phyloP scores from a whole-genome alignment of 2,888 invertebrate species.

The Chrysopilus asiliformis region DNA sequence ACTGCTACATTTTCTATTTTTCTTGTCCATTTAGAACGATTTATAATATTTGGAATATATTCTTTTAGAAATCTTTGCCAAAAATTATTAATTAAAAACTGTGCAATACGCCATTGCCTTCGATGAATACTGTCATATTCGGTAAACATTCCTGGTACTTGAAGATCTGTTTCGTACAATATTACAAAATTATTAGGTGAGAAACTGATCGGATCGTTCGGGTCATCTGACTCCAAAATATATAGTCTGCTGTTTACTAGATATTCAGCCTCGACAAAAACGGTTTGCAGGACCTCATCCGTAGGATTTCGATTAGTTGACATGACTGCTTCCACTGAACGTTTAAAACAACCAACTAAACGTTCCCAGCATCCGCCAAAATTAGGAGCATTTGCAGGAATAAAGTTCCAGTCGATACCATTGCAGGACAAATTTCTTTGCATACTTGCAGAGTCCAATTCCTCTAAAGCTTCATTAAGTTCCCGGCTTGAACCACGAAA shows the following conservation, averaged over 20 bases:
- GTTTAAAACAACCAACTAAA: constrained; percentile 15
- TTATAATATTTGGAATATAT: constrained; percentile 3
- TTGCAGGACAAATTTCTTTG: not conserved
- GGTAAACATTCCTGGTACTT: no score
- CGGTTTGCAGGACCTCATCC: no score
- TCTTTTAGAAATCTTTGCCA: constrained; percentile 10
- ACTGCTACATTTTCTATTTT: constrained; percentile 6
- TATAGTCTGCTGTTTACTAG: no score
- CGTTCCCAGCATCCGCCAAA: constrained; percentile 20
- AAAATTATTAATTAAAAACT: no score
- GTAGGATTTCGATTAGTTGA: no score
- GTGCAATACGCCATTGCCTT: no score
- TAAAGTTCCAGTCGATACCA: constrained; percentile 17
- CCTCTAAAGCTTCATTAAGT: constrained; percentile 10
- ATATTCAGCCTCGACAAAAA: no score
- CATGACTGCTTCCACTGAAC: constrained; percentile 12
- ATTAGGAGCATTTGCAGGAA: constrained; percentile 16
- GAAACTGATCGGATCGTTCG: no score
- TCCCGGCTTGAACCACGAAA: constrained; percentile 11
- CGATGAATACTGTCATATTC: no score
- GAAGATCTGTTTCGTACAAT: no score
- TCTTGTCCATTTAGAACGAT: constrained; percentile 8
- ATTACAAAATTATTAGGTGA: no score
- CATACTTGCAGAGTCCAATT: constrained; percentile 8
- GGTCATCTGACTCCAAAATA: no score